Base-by-base conservation (phyloP, 2,113 vertebrate genomes). In the Colistium nudipinnis region DNA sequence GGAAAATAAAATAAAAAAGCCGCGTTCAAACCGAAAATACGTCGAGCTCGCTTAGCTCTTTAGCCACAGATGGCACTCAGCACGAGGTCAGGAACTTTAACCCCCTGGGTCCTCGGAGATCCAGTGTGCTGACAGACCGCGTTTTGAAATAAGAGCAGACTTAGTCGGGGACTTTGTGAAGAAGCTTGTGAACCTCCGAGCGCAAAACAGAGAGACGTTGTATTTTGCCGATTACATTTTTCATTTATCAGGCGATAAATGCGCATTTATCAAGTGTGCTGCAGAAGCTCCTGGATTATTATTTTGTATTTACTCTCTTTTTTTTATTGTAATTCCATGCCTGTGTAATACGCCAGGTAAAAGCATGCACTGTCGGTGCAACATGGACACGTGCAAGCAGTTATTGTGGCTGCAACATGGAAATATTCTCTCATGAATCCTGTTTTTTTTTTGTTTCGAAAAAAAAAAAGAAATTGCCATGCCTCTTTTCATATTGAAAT, bases 131-230 rank as follows among this genome's bases (percentile, higher is more conserved):
- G 71, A 71, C 62, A 35, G 60, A 20, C 44, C 4, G 11, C 80
- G 82, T 87, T 89, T 83, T 88, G 73, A 83, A 87, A 88, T 54
- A 41, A 65, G 75, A 83, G 76, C 33, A 78, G 70, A 30, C 62
- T 47, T 48, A 59, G 20, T 36, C 71, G 20, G 60, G 62, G 51
- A 74, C 70, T 70, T 70, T 48, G 41, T 36, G 17, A 62, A 63
- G 57, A 51, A 49, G 27, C 0, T 28, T 36, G 47, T 67, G 57
- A 82, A 76, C 57, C 74, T n/a, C 16, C 10, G 53, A 10, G 13
- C 49, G 11, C 31, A 5, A 67, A 61, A 41, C 56, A 36, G 17
- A 14, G 13, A 2, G 14, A 7, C 14, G 12, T 16, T 47, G 19
- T 39, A 19, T 38, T 68, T 28, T 38, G 22, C 44, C 31, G 22